Evolutionary conservation across 2,888 invertebrate species (phyloP).

Genomic region (Palloptera scutellata): DNA sequence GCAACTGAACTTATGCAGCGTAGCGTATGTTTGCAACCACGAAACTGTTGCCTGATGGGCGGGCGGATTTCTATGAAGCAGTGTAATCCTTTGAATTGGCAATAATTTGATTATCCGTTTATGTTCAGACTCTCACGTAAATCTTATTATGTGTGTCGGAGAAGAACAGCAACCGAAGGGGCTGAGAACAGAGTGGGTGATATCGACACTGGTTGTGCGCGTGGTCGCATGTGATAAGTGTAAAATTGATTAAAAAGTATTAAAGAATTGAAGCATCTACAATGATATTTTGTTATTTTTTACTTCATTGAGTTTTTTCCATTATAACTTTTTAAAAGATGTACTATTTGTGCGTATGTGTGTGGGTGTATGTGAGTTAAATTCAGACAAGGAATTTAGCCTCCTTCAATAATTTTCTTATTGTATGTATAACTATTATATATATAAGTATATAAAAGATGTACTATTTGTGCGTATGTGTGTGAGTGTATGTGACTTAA

Average conservation of each 20-base stretch:
- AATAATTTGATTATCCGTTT: constrained; percentile 57
- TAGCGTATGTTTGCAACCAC: too few relatives aligned
- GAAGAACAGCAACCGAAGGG: background rate
- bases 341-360: too few relatives aligned
- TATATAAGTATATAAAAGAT: too few relatives aligned
- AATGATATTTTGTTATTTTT: background rate
- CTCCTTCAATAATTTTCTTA: too few relatives aligned
- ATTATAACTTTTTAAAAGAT: too few relatives aligned
- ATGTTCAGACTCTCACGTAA: constrained; percentile 40
- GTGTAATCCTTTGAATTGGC: constrained; percentile 45
- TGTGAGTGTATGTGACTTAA: too few relatives aligned
- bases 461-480: too few relatives aligned
- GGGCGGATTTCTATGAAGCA: background rate
- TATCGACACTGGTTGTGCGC: background rate
- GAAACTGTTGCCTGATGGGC: background rate
- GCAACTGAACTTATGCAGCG: too few relatives aligned
- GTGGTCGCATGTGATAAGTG: constrained; percentile 51
- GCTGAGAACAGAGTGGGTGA: constrained; percentile 3
- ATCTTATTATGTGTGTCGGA: constrained; percentile 13
- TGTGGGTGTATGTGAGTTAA: too few relatives aligned
- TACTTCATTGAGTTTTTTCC: background rate
- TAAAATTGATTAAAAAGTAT: constrained; percentile 31
- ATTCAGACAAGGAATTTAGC: too few relatives aligned
- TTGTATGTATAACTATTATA: background rate
- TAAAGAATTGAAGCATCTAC: too few relatives aligned